Base-by-base conservation (phyloP, 2,113 vertebrate species). In the Apus apus region DNA sequence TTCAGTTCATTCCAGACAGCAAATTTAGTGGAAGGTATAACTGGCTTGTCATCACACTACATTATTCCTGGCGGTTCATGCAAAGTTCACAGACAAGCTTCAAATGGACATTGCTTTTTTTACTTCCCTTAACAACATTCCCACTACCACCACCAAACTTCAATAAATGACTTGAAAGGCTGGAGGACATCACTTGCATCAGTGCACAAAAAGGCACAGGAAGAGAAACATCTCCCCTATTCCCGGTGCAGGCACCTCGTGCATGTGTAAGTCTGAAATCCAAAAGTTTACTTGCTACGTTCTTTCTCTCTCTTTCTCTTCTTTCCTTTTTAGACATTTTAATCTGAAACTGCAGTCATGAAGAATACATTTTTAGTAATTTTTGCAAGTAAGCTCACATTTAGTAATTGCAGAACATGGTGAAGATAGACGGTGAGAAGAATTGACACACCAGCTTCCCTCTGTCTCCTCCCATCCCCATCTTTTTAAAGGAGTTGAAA, bases 1-100 rank as follows among this genome's bases (percentile, higher is more conserved):
- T 99, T 99, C 99, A 99, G 98, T 99, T 99, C 98, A 99, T 99
- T 99, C 98, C 98, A 98, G 98, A 99, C 98, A 98, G 98, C 99
- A 99, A 98, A 99, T 99, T 99, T 99, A 99, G 98, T 99, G 98
- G 98, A 99, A 99, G 99, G 98, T 99, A 99, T 99, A 99, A 99
- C 99, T 98, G 98, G 98, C 98, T 98, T 99, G 99, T 99, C 99
- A 99, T 99, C 99, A 98, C 98, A 98, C 98, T 98, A 99, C 99
- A 99, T 99, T 99, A 99, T 99, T 99, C 98, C 98, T 98, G 97
- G 98, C 97, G 98, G 99, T 99, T 99, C 99, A 99, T 99, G 98
- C 99, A 99, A 99, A 99, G 99, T 99, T 99, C 99, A 99, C 98
- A 99, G 98, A 99, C 98, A 98, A 98, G 97, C 98, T 98, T 98